Base-by-base conservation (phyloP, 2,113 vertebrate species). In the Orthonyx spaldingii region DNA sequence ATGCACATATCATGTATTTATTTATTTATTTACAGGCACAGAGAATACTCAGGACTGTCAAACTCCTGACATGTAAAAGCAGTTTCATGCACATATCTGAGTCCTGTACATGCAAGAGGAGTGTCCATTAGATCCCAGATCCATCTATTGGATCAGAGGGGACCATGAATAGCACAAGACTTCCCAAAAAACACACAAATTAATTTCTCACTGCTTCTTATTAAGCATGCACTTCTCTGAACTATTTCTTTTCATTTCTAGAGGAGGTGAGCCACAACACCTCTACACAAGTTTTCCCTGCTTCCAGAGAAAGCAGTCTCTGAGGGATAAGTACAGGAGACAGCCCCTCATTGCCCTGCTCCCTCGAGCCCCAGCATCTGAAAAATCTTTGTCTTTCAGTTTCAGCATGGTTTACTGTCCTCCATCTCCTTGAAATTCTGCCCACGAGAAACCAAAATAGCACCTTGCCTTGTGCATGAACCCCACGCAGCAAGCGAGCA, bases 391-490 rank as follows among this genome's bases (percentile, higher is more conserved):
- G 56, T 14, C 71, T 83, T 93, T 76, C 50, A 19, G 26, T 74
- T 90, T 85, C 84, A 79, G 46, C 39, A 13, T 55, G 59, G 80
- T 90, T 77, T 79, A 26, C 49, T 57, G 61, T 72, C 42, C 77
- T 72, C 53, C n/a, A 59, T 56, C 59, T 66, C 82, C 76, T 90
- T 86, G 50, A 80, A 87, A 70, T 74, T 82, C 78, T 83, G 46
- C 46, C 68, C 64, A 57, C 3, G 6, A 90, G 68, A 90, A 91
- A 77, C 84, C 63, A 93, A 95, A 97, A 94, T 90, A 96, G 96
- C 76, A 88, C 88, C 83, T 66, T 93, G 90, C 86, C 93, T 96
- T 52, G 39, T 59, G 37, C 78, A 44, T 91, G 93, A 94, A 89
- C 83, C 69, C 42, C 71, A 55, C 5, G 11, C 21, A 74, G 76